Evolutionary conservation across 2,113 vertebrate genomes (phyloP).

Genomic region (Brachypteracias leptosomus): DNA sequence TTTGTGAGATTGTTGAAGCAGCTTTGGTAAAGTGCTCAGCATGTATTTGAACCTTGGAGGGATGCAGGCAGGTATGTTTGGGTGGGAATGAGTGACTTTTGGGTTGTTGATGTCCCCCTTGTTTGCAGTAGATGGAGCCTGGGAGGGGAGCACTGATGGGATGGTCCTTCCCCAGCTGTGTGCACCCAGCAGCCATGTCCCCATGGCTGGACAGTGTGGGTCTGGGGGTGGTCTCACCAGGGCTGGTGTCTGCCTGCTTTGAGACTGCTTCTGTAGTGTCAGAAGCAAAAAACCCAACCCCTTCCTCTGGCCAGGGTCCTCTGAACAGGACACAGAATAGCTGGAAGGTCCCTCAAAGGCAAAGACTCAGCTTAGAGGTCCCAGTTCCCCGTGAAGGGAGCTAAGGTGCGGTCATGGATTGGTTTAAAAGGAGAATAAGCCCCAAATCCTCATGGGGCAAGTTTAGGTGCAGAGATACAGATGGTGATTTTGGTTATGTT

Average conservation of each 20-base stretch:
- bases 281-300: background rate
- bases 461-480: background rate
- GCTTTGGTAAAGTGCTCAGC: background rate
- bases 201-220: fast-evolving
- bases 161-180: background rate
- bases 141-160: background rate
- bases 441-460: background rate
- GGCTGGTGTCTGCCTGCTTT: background rate
- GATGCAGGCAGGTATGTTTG: background rate
- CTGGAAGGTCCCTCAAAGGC: background rate
- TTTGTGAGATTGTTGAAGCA: too few species aligned
- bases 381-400: background rate
- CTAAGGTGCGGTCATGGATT: background rate
- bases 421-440: background rate
- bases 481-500: background rate
- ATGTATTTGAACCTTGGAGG: background rate
- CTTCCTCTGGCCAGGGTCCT: background rate
- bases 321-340: background rate
- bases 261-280: background rate
- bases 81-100: background rate
- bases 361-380: background rate
- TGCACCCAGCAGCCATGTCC: background rate
- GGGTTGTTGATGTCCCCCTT: background rate
- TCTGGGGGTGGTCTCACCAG: background rate
- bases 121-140: background rate